phyloP scores from a whole-genome alignment of 1,140 invertebrate genomes.

The Bombus polaris region DNA sequence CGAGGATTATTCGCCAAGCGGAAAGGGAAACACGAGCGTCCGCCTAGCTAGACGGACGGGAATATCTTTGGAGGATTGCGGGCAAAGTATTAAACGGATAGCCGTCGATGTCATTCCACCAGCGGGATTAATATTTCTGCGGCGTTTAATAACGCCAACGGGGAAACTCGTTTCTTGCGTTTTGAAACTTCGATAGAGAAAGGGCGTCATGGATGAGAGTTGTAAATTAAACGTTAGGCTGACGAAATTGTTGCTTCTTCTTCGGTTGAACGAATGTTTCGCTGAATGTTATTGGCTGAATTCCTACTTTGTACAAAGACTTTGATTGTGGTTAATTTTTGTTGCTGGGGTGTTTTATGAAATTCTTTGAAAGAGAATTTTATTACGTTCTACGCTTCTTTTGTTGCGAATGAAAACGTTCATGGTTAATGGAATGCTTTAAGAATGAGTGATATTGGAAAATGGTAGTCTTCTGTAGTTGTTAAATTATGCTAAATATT shows the following conservation, averaged over 20 bases:
- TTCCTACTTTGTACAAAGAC: not conserved
- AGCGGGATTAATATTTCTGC: conserved; percentile 32
- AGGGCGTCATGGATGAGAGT: not conserved
- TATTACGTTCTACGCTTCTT: too few relatives aligned
- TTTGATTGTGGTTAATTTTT: not conserved
- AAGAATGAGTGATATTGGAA: too few relatives aligned
- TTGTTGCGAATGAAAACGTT: too few relatives aligned
- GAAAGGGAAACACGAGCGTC: conserved; percentile 13
- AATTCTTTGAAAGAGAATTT: not conserved
- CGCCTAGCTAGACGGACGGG: not conserved
- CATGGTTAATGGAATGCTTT: too few relatives aligned
- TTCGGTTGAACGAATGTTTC: not conserved
- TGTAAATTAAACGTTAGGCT: not conserved
- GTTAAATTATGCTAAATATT: too few relatives aligned
- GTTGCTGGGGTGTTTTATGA: not conserved
- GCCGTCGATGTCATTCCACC: conserved; percentile 13
- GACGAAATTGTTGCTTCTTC: not conserved
- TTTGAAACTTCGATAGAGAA: not conserved
- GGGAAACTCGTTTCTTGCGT: not conserved
- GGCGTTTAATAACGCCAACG: conserved; percentile 24
- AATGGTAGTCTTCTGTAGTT: too few relatives aligned
- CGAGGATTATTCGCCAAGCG: conserved; percentile 31
- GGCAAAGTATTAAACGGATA: conserved; percentile 37
- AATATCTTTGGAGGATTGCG: conserved; percentile 31
- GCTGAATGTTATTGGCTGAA: not conserved